Evolutionary conservation across 64 coral and sea anemone genomes (phyloP).

Genomic region (Actinia equina): DNA sequence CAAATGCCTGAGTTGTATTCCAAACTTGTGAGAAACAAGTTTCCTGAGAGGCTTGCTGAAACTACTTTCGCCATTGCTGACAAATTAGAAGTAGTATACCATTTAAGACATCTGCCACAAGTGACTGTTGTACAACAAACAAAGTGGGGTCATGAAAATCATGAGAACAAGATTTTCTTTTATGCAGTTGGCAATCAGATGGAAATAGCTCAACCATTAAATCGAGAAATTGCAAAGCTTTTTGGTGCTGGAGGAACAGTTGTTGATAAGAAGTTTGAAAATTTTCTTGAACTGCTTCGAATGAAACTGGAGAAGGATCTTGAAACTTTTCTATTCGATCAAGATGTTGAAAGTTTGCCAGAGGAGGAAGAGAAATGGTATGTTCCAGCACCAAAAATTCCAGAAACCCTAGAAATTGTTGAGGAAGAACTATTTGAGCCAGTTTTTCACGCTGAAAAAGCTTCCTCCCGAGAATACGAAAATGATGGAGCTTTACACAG

Average conservation of each 20-base stretch:
- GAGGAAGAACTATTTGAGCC: neutral
- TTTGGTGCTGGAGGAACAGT: slow-evolving; percentile 37
- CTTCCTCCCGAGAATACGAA: neutral
- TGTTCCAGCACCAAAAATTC: slow-evolving; percentile 42
- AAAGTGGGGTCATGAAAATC: slow-evolving; percentile 54
- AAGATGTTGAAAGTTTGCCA: slow-evolving; percentile 39
- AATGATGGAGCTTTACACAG: slow-evolving; percentile 37
- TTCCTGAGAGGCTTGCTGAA: slow-evolving; percentile 24
- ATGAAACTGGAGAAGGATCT: slow-evolving; percentile 24
- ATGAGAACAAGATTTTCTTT: slow-evolving; percentile 18
- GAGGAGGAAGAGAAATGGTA: slow-evolving; percentile 53
- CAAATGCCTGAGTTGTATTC: slow-evolving; percentile 19
- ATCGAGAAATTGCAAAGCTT: slow-evolving; percentile 68
- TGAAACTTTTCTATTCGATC: slow-evolving; percentile 39
- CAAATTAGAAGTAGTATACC: slow-evolving; percentile 60
- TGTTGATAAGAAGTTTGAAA: neutral
- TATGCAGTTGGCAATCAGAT: slow-evolving; percentile 35
- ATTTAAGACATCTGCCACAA: slow-evolving; percentile 6
- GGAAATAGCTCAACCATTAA: slow-evolving; percentile 34
- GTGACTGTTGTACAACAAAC: slow-evolving; percentile 23
- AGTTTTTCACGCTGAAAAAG: neutral
- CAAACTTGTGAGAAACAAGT: slow-evolving; percentile 20
- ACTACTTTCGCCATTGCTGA: slow-evolving; percentile 58
- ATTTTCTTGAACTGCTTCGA: slow-evolving; percentile 14
- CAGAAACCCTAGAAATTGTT: slow-evolving; percentile 4